Percentiles rank a stretch among this genome's conserved stretches.
phyloP scores from a whole-genome alignment of 2,113 vertebrate genomes.

The Pyrgilauda ruficollis region DNA sequence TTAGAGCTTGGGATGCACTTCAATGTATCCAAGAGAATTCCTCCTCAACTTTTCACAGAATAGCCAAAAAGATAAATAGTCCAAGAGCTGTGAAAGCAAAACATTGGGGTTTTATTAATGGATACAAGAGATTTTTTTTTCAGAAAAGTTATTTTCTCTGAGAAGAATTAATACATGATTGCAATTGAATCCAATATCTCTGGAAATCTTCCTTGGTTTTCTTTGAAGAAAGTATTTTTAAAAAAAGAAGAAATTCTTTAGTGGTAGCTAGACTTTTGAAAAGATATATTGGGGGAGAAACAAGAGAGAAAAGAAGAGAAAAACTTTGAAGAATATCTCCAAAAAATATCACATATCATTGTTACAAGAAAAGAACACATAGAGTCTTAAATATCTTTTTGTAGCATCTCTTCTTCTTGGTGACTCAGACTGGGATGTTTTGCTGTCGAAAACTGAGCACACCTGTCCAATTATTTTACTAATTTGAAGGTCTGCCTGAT shows the following conservation, averaged over 20 bases:
- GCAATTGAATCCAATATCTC: background rate
- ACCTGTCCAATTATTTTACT: background rate
- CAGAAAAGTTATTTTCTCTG: background rate
- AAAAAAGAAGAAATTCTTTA: background rate
- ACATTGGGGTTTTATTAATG: background rate
- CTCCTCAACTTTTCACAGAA: background rate
- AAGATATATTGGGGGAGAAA: background rate
- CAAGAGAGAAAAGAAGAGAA: background rate
- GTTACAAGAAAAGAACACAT: background rate
- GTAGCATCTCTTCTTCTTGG: background rate
- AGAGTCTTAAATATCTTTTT: background rate
- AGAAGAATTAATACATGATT: background rate
- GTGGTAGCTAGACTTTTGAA: background rate
- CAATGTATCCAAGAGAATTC: background rate
- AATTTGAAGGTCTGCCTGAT: background rate
- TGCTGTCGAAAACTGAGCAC: background rate
- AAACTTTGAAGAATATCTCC: background rate
- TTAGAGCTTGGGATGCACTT: background rate
- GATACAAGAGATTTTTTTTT: background rate
- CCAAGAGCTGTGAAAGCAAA: background rate
- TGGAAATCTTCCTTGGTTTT: background rate
- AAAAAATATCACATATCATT: background rate
- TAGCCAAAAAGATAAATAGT: background rate
- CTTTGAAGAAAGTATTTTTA: background rate
- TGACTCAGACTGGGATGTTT: background rate